phyloP scores from a whole-genome alignment of 2,113 vertebrate species.

The Numida meleagris region DNA sequence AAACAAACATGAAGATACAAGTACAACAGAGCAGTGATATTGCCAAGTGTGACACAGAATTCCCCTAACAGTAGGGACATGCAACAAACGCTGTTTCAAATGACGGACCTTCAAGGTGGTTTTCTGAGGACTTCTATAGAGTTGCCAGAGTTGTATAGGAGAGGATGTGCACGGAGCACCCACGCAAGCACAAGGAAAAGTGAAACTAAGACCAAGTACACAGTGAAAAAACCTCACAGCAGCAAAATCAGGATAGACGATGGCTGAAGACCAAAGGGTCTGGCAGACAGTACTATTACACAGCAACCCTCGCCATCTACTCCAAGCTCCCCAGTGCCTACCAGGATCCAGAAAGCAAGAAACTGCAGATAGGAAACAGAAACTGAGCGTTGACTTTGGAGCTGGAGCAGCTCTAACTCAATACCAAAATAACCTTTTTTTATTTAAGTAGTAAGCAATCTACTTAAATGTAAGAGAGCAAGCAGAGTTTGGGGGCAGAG shows the following conservation, averaged over 20 bases:
- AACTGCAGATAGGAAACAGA: background rate
- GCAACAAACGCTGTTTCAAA: background rate
- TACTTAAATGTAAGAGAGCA: background rate
- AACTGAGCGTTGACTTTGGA: background rate
- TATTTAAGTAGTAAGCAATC: background rate
- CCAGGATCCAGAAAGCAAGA: background rate
- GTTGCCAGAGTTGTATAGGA: background rate
- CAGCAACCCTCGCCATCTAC: background rate
- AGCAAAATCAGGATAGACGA: fast-evolving
- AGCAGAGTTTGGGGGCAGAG: background rate
- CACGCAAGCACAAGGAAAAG: background rate
- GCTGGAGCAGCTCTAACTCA: background rate
- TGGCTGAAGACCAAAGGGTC: background rate
- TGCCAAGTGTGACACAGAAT: fast-evolving
- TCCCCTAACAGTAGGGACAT: background rate
- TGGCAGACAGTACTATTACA: background rate
- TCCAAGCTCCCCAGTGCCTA: background rate
- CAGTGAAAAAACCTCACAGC: background rate
- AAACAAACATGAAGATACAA: fast-evolving
- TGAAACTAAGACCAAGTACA: background rate
- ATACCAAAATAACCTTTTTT: background rate
- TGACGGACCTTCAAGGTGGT: fast-evolving
- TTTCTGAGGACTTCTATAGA: background rate
- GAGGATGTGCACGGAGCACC: fast-evolving
- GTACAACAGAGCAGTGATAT: background rate